Evolutionary conservation across 2,113 vertebrate genomes (phyloP).

Genomic region (Phylloscopus trochilus): DNA sequence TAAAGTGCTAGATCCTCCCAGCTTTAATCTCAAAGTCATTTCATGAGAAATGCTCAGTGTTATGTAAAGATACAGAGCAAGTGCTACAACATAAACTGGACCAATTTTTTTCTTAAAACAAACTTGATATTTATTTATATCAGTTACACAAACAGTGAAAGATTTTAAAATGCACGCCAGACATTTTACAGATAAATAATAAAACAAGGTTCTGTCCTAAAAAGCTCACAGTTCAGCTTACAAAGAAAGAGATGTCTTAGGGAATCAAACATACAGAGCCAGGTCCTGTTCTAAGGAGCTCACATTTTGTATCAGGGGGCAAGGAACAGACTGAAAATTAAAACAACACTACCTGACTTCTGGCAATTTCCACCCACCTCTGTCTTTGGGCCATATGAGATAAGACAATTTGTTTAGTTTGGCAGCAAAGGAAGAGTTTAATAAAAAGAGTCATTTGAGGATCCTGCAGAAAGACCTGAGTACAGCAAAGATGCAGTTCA

Average conservation of each 20-base stretch:
- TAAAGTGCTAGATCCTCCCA: slow-evolving; percentile 16
- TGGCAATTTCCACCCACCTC: background rate
- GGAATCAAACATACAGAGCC: background rate
- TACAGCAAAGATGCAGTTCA: background rate
- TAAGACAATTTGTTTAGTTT: background rate
- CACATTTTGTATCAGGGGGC: background rate
- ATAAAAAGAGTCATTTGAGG: background rate
- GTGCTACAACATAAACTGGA: background rate
- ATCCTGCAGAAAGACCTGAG: background rate
- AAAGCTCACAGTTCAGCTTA: background rate
- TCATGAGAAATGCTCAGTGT: background rate
- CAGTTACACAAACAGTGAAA: slow-evolving; percentile 8
- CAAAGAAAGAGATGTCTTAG: background rate
- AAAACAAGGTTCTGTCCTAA: background rate
- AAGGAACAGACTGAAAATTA: background rate
- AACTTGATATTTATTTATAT: slow-evolving; percentile 25
- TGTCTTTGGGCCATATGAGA: background rate
- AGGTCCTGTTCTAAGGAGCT: background rate
- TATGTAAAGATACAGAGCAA: background rate
- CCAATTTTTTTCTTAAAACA: background rate
- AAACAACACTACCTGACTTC: background rate
- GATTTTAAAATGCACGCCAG: background rate
- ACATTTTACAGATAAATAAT: slow-evolving; percentile 13
- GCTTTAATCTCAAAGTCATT: slow-evolving; percentile 15
- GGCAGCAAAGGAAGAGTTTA: background rate